Base-by-base conservation (phyloP, 2,888 invertebrate genomes). In the Drosophila testacea region DNA sequence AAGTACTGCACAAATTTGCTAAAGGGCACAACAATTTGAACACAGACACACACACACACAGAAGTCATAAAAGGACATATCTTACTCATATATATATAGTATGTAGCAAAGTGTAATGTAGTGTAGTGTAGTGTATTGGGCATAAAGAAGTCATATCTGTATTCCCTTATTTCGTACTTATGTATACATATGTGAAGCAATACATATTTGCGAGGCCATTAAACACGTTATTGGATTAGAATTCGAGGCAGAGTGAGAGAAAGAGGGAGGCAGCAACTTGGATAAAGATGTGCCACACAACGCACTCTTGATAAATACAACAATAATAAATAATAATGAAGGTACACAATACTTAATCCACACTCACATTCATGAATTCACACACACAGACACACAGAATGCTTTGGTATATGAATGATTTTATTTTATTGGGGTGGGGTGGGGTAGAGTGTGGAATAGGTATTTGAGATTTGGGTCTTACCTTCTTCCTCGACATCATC, bases 401-500 rank as follows among this genome's bases (percentile, higher is more conserved):
- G 67, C 67, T 67, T 69, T 52, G 61, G 62, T 51, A 64, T 50
- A 64, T 62, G 76, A 69, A 78, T 76, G 73, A 73, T 77, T 73
- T 60, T 57, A 48, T 56, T 63, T 10, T 9, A 32, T 38, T 34
- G 38, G 42, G 16, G 27, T 36, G 22, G 22, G 22, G 3, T 2
- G 22, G 2, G 2, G 3, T 2, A 2, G 22, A 3, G 22, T 22
- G 22, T 22, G 22, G 22, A 22, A 32, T 60, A 11, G 27, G 27
- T 62, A 55, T 72, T 36, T 42, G 38, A 73, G 27, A 55, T 47
- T 62, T 54, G n/a, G 47, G 10, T 28, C 83, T 90, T 76, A 91
- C 91, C 91, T 90, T 91, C 89, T 46, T 90, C 91, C 70, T 88
- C 81, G 46, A 72, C 79, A 57, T 89, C 89, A 70, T 90, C 89